These are phyloP conservation scores for Myiagra hebetior DNA, from an alignment of 2,113 vertebrate species.

Conservation along the genomic window DNA sequence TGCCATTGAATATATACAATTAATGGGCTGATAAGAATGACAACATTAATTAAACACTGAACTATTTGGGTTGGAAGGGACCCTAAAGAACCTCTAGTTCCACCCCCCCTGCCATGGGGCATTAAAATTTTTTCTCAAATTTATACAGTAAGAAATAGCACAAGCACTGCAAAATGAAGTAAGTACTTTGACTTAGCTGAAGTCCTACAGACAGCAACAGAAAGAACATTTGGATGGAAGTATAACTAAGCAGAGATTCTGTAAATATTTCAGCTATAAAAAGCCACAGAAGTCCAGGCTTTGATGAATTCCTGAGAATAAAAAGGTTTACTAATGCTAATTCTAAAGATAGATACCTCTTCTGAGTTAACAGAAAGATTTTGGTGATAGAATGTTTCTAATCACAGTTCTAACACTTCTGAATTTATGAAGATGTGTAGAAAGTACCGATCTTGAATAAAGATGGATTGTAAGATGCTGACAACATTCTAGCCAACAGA, in stretches of 20 bases:
- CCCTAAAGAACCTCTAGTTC: neutral
- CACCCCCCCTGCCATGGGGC: fast-evolving
- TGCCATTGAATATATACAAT: neutral
- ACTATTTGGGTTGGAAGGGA: neutral
- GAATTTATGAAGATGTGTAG: neutral
- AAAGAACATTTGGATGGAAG: conserved; percentile 1
- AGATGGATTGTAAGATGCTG: neutral
- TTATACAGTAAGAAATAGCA: neutral
- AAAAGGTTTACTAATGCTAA: neutral
- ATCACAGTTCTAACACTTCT: neutral
- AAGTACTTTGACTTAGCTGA: neutral
- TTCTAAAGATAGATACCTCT: neutral
- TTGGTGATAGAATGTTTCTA: neutral
- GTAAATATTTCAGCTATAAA: conserved; percentile 28
- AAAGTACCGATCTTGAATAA: neutral
- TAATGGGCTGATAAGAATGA: neutral
- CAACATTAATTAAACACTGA: neutral
- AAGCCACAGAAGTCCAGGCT: neutral
- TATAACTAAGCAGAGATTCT: neutral
- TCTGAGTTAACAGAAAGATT: neutral
- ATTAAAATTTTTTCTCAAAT: neutral
- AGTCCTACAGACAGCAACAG: neutral
- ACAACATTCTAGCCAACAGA: neutral
- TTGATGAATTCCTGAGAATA: neutral
- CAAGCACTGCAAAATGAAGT: neutral